Base-by-base conservation (phyloP, 1,140 invertebrate genomes). In the Eueides isabella region DNA sequence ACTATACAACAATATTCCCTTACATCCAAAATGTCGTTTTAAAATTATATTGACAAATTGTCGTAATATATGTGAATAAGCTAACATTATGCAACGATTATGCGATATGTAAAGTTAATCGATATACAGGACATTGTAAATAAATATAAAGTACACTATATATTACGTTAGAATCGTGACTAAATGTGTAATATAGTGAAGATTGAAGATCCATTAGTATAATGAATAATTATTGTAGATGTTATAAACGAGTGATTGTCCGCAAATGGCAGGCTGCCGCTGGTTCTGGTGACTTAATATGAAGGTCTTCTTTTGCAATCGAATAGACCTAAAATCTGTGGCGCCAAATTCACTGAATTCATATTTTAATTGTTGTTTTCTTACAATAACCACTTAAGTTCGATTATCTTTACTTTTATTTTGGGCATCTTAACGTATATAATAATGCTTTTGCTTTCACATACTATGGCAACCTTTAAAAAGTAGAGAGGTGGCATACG, bases 191-290 rank as follows among this genome's bases (percentile, higher is more conserved):
- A 82, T 82, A 70, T 72, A 74, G 67, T 77, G 67, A 62, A 79
- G 75, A 88, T 89, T 74, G 76, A 74, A 84, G 77, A 80, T 85
- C 86, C 85, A 89, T 89, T 86, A 89, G 80, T 35, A 73, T 89
- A 87, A 86, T 88, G 83, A 86, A 80, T 88, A 88, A 89, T 88
- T 87, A 89, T 88, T 88, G 85, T 77, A 83, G 82, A 68, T 75
- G 77, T 64, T 80, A 73, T 71, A 76, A 69, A 63, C 80, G 68
- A 81, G 81, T 72, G 78, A 86, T 85, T 82, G 83, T 74, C 69
- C 69, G 67, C 76, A 77, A 82, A 80, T 76, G 75, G 69, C 68
- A 28, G 55, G 73, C 67, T 69, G 77, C 75, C 80, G 71, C 76
- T 74, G 80, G 79, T 81, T 77, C 84, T 82, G 76, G 64, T 66